Percentiles rank a stretch among this genome's conserved stretches.
Evolutionary conservation across 1,140 invertebrate genomes (phyloP).

Genomic region (Ctenoplectra terminalis): DNA sequence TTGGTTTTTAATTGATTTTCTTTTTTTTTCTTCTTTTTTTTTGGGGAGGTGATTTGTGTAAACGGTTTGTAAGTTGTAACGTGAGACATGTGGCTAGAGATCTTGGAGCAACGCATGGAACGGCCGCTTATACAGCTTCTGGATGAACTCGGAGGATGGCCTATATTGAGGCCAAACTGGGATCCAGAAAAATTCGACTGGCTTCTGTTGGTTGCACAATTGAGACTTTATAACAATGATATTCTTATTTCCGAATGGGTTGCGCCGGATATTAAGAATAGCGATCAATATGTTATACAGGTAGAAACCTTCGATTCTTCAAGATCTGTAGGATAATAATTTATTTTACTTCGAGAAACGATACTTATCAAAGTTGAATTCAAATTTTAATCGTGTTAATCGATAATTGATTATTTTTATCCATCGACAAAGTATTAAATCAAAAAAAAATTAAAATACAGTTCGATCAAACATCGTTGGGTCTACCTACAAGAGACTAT

Average conservation of each 20-base stretch:
- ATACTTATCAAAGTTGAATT: neutral
- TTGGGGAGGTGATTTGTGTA: too few relatives aligned
- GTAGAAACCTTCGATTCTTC: slow-evolving; percentile 73
- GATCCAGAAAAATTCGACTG: slow-evolving; percentile 88
- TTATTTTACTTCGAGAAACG: neutral
- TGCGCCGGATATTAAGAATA: slow-evolving; percentile 94
- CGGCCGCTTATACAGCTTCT: slow-evolving; percentile 89
- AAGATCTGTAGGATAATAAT: neutral
- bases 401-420: too few relatives aligned
- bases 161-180: slow-evolving; percentile 88
- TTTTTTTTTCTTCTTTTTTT: too few relatives aligned
- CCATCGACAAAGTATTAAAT: neutral
- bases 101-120: slow-evolving; percentile 87
- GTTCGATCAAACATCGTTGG: slow-evolving; percentile 94
- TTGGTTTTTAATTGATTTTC: neutral
- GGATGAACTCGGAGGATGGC: slow-evolving; percentile 92
- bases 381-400: too few relatives aligned
- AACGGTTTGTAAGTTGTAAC: slow-evolving; percentile 2
- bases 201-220: slow-evolving; percentile 88
- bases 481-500: slow-evolving; percentile 93
- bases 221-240: slow-evolving; percentile 93
- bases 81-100: slow-evolving; percentile 79
- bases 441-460: slow-evolving; percentile 68
- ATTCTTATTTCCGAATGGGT: slow-evolving; percentile 93
- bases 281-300: slow-evolving; percentile 93